Conservation (phyloP, 2,113 vertebrate genomes). For the Thamnaconus septentrionalis region DNA sequence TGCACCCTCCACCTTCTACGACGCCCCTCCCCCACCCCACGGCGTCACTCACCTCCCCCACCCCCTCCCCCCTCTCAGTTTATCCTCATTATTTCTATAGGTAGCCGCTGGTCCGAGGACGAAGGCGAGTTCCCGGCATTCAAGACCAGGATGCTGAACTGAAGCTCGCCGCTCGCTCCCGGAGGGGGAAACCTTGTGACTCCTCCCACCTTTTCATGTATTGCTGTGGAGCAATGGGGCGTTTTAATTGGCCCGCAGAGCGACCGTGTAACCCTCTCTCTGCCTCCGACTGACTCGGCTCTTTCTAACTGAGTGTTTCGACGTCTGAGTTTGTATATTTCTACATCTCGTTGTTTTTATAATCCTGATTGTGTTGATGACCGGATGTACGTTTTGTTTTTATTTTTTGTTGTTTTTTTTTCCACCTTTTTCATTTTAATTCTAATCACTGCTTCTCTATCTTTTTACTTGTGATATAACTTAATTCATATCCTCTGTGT, state of each 20-base stretch:
- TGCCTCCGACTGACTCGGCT: slow-evolving; percentile 62
- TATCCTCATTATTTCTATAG: slow-evolving; percentile 98
- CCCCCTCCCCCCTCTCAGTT: slow-evolving; percentile 76
- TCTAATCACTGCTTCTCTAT: slow-evolving; percentile 59
- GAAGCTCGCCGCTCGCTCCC: slow-evolving; percentile 65
- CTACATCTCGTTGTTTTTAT: slow-evolving; percentile 77
- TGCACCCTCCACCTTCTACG: background rate
- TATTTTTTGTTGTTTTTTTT: background rate
- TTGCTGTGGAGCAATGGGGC: slow-evolving; percentile 85
- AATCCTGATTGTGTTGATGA: slow-evolving; percentile 66
- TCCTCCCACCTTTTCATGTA: slow-evolving; percentile 84
- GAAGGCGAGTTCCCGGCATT: slow-evolving; percentile 64
- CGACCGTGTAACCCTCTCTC: slow-evolving; percentile 56
- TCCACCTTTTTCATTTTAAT: slow-evolving; percentile 39
- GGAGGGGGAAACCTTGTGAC: slow-evolving; percentile 86
- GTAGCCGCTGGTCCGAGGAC: slow-evolving; percentile 77
- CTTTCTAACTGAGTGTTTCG: slow-evolving; percentile 73
- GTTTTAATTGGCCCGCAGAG: slow-evolving; percentile 79
- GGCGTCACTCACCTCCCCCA: slow-evolving; percentile 15
- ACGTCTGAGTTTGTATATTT: slow-evolving; percentile 78
- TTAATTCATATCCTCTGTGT: slow-evolving; percentile 56
- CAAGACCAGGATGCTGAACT: slow-evolving; percentile 76
- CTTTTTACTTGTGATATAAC: slow-evolving; percentile 59
- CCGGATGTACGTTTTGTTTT: slow-evolving; percentile 65
- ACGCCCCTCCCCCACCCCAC: slow-evolving; percentile 34